Evolutionary conservation across 2,113 vertebrate genomes (phyloP), one percentile per base, ranked within the genome.

Genomic region (Syngnathoides biaculeatus): DNA sequence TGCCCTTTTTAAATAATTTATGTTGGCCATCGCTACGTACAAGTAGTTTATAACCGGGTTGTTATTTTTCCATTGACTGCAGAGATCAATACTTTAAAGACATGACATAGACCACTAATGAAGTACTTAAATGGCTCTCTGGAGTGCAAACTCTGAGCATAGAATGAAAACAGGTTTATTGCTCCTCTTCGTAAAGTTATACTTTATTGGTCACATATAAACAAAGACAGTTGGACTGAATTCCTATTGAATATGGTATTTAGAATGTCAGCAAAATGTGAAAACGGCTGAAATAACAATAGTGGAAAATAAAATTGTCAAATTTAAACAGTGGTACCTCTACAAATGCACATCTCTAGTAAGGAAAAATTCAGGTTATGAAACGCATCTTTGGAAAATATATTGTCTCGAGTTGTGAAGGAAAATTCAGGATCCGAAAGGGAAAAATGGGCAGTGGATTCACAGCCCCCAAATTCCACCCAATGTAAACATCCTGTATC

Each of bases 1-100:
- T 98, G 96, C 94, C 97, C 97, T 99, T 99, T 98, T 98, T 99
- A 96, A 99, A 99, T 99, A 99, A 99, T 99, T 95, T 95, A 99
- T 98, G 93, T 95, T 92, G 94, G 94, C 89, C 94, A 95, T 95
- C 90, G 94, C 96, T 93, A 92, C 92, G 94, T 95, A 91, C 88
- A 93, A 95, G 94, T 93, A 95, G 94, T 94, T 96, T 97, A 96
- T 95, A 98, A 95, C 95, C 87, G 90, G 92, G 93, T 94, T 95
- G 94, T 96, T 98, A 97, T 97, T 97, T 98, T 97, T 95, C 95
- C 93, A 95, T 96, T 95, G 96, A 94, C 95, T 93, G 91, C 80
- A 91, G 91, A 90, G 90, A 95, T 94, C 93, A 93, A 94, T 94
- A 95, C 94, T 93, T 94, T 93, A 93, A 92, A 96, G 94, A 95